These are phyloP conservation scores for Amblyjoppa proteus DNA, from an alignment of 2,888 invertebrate genomes.

Conservation along the genomic window DNA sequence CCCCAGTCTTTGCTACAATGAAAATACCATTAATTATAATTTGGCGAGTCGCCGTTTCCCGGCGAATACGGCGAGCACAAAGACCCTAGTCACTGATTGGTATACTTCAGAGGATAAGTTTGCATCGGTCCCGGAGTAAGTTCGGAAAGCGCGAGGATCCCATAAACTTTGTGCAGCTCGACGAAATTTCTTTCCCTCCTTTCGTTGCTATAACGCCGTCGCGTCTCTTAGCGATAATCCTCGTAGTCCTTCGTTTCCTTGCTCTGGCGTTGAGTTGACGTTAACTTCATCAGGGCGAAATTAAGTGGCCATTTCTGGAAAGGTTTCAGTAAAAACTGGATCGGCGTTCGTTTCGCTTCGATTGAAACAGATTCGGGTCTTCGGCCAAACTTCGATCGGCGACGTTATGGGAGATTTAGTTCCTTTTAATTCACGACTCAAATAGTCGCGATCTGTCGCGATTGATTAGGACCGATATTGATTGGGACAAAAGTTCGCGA, in stretches of 20 bases:
- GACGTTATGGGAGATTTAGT: too few species aligned
- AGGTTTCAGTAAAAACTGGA: slow-evolving; percentile 24
- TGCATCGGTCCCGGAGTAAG: background rate
- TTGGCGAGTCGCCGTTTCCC: background rate
- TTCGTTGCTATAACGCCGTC: background rate
- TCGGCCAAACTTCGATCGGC: background rate
- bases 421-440: too few species aligned
- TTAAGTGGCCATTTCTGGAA: slow-evolving; percentile 45
- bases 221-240: slow-evolving; percentile 13
- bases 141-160: background rate
- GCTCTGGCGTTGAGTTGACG: background rate
- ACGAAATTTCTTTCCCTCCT: slow-evolving; percentile 15
- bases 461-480: too few species aligned
- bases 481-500: too few species aligned
- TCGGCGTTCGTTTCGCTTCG: slow-evolving; percentile 15
- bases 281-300: slow-evolving; percentile 40
- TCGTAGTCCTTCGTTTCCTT: slow-evolving; percentile 11
- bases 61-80: background rate
- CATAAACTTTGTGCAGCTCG: background rate
- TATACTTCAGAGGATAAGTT: slow-evolving; percentile 26
- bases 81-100: slow-evolving; percentile 27
- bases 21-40: slow-evolving; percentile 23
- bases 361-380: background rate
- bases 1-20: background rate
- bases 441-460: too few species aligned